These are phyloP conservation scores for Plotosus lineatus DNA, from an alignment of 2,113 vertebrate genomes.

Conservation along the genomic window DNA sequence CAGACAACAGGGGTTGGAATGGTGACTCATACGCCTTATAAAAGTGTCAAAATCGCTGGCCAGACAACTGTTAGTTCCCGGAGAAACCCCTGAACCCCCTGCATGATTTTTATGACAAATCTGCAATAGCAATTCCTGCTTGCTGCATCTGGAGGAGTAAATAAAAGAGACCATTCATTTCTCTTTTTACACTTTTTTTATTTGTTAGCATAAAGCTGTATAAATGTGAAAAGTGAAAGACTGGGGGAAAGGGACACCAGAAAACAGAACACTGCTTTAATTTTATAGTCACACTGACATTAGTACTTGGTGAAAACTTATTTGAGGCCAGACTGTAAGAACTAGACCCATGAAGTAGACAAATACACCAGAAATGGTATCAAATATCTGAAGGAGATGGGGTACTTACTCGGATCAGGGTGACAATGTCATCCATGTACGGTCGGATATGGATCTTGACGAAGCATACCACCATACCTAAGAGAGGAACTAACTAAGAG, in stretches of 20 bases:
- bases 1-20: conserved; percentile 40
- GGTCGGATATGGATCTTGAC: conserved; percentile 98
- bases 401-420: conserved; percentile 92
- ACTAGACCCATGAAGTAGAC: not conserved
- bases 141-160: conserved; percentile 57
- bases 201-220: conserved; percentile 11
- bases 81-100: not conserved
- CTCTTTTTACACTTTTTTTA: conserved; percentile 4
- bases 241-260: not conserved
- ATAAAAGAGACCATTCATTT: conserved; percentile 67
- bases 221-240: conserved; percentile 1
- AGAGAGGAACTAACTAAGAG: conserved; percentile 84
- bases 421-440: conserved; percentile 99
- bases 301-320: not conserved
- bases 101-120: conserved; percentile 45
- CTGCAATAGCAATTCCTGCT: conserved; percentile 67
- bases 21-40: conserved; percentile 41
- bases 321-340: not conserved
- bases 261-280: not conserved
- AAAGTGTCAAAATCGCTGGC: conserved; percentile 28
- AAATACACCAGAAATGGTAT: not conserved
- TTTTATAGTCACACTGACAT: not conserved
- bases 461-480: conserved; percentile 98
- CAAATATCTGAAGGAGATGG: not conserved
- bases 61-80: conserved; percentile 12